phyloP scores from a whole-genome alignment of 2,797 vertebrate species.

The Notolepis coatsorum region DNA sequence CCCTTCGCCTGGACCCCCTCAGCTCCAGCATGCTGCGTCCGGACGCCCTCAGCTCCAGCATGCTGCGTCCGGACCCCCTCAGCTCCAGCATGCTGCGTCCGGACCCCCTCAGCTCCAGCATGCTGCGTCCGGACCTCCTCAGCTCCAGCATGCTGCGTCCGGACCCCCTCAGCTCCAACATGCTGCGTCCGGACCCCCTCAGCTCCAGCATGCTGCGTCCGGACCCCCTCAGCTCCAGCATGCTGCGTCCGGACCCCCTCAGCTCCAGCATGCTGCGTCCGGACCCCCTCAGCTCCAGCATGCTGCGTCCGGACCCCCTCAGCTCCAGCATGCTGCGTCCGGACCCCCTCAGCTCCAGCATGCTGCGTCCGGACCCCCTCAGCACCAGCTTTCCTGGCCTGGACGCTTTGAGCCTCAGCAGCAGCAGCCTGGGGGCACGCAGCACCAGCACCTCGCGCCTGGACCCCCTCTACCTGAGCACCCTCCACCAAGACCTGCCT shows the following conservation, averaged over 20 bases:
- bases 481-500: conserved; percentile 20
- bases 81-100: conserved; percentile 23
- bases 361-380: conserved; percentile 61
- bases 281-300: conserved; percentile 63
- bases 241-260: conserved; percentile 56
- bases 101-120: conserved; percentile 66
- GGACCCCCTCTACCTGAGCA: conserved; percentile 41
- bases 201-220: conserved; percentile 64
- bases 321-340: conserved; percentile 80
- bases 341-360: conserved; percentile 63
- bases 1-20: conserved; percentile 27
- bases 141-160: conserved; percentile 57
- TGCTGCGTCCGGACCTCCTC: conserved; percentile 63
- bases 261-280: conserved; percentile 68
- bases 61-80: conserved; percentile 46
- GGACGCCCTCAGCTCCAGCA: conserved; percentile 43
- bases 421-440: conserved; percentile 34
- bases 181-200: conserved; percentile 62
- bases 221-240: conserved; percentile 57
- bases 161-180: conserved; percentile 81
- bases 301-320: conserved; percentile 59
- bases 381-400: conserved; percentile 55
- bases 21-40: conserved; percentile 41
- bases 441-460: conserved; percentile 48
- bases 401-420: conserved; percentile 57